Percentiles rank a stretch among this genome's conserved stretches.
These are phyloP conservation scores for Tetraneura akinire DNA, from an alignment of 1,140 invertebrate genomes.

Conservation along the genomic window DNA sequence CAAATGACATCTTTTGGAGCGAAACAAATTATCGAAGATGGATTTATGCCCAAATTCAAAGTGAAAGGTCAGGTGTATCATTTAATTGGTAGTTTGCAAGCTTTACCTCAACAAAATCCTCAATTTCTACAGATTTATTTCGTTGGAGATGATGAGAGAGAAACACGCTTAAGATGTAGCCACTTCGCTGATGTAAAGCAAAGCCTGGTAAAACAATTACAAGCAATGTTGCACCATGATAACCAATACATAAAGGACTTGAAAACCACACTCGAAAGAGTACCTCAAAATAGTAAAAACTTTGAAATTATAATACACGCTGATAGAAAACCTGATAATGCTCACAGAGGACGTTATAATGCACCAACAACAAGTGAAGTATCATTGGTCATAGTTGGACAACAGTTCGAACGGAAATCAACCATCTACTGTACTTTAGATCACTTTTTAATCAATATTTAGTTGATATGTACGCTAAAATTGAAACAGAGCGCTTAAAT, in stretches of 20 bases:
- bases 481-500: no score
- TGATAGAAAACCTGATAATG: constrained; percentile 56
- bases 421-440: no score
- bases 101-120: neutral
- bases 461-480: no score
- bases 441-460: no score
- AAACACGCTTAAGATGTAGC: neutral
- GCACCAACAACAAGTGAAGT: constrained; percentile 55
- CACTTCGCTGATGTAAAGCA: neutral
- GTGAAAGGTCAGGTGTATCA: no score
- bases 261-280: no score
- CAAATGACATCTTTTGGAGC: no score
- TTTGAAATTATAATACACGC: constrained; percentile 55
- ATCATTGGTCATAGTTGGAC: constrained; percentile 55
- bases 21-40: no score
- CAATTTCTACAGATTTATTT: neutral
- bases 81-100: neutral
- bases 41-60: no score
- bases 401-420: constrained; percentile 54
- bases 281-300: no score
- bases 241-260: neutral
- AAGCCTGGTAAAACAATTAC: no score
- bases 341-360: no score
- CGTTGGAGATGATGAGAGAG: neutral
- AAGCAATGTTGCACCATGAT: neutral